phyloP scores from a whole-genome alignment of 92 coral and sea anemone species.

The Epizoanthus rinbou region DNA sequence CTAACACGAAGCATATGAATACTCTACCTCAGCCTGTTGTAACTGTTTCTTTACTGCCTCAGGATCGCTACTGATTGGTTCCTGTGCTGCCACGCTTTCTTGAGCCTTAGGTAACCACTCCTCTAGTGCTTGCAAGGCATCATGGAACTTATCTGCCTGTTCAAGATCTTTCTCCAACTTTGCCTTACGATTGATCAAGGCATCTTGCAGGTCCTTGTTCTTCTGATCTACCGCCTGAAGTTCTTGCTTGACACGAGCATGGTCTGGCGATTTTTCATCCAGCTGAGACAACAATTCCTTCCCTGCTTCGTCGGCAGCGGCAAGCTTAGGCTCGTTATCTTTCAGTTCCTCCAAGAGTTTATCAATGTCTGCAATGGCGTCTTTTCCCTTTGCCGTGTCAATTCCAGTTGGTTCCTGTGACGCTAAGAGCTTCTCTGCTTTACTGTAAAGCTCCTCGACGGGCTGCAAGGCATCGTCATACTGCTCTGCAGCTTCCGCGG shows the following conservation, averaged over 20 bases:
- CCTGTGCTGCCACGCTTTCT: constrained; percentile 83
- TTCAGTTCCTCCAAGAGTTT: constrained; percentile 65
- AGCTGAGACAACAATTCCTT: constrained; percentile 64
- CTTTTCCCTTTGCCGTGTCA: constrained; percentile 70
- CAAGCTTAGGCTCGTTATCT: constrained; percentile 69
- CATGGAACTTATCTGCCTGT: constrained; percentile 82
- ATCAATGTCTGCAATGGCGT: constrained; percentile 68
- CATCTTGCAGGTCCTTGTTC: constrained; percentile 72
- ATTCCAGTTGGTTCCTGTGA: constrained; percentile 84
- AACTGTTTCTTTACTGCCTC: constrained; percentile 86
- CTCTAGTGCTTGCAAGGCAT: constrained; percentile 77
- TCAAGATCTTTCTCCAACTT: constrained; percentile 75
- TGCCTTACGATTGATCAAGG: constrained; percentile 56
- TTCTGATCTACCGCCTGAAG: constrained; percentile 64
- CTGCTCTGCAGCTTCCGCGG: constrained; percentile 72
- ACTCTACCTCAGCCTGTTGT: constrained; percentile 86
- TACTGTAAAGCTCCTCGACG: constrained; percentile 74
- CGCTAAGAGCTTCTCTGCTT: constrained; percentile 71
- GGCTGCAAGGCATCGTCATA: constrained; percentile 72
- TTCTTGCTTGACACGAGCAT: constrained; percentile 71
- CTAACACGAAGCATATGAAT: neutral
- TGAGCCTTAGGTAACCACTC: constrained; percentile 86
- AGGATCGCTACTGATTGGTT: constrained; percentile 90
- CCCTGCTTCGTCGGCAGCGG: constrained; percentile 68
- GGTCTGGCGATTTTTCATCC: constrained; percentile 81